Conservation (phyloP, 2,888 invertebrate genomes). For the Ophraella communa region DNA sequence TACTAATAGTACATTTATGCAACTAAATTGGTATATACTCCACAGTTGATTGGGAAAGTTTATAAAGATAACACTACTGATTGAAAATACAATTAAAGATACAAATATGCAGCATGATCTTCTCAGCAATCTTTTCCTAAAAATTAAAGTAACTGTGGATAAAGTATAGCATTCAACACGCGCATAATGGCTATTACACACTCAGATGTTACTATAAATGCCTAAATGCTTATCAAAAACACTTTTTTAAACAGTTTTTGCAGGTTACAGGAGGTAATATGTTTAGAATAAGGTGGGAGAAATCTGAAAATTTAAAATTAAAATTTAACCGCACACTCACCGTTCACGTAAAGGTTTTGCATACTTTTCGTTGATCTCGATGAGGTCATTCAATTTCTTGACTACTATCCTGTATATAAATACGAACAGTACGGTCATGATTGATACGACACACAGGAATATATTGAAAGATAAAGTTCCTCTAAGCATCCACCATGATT, state of each 20-base stretch:
- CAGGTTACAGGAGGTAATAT: no score
- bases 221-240: no score
- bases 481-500: slow-evolving; percentile 71
- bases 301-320: no score
- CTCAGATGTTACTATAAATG: no score
- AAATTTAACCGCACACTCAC: slow-evolving; percentile 53
- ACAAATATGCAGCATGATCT: slow-evolving; percentile 68
- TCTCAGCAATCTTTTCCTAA: slow-evolving; percentile 68
- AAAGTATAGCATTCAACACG: no score
- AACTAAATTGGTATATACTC: slow-evolving; percentile 67
- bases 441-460: slow-evolving; percentile 71
- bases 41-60: slow-evolving; percentile 65
- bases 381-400: slow-evolving; percentile 66
- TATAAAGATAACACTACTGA: slow-evolving; percentile 69
- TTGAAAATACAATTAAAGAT: slow-evolving; percentile 66
- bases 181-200: no score
- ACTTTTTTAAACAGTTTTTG: no score
- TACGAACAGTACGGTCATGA: slow-evolving; percentile 72
- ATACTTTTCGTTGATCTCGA: slow-evolving; percentile 68
- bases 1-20: slow-evolving; percentile 66
- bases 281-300: no score
- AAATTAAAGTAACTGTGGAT: slow-evolving; percentile 46
- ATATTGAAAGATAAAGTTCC: slow-evolving; percentile 68
- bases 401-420: slow-evolving; percentile 73
- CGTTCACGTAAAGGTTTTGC: slow-evolving; percentile 65